Evolutionary conservation across 2,797 vertebrate species (phyloP), one percentile per base, ranked within the genome.

Genomic region (Phrynocephalus vlangalii): DNA sequence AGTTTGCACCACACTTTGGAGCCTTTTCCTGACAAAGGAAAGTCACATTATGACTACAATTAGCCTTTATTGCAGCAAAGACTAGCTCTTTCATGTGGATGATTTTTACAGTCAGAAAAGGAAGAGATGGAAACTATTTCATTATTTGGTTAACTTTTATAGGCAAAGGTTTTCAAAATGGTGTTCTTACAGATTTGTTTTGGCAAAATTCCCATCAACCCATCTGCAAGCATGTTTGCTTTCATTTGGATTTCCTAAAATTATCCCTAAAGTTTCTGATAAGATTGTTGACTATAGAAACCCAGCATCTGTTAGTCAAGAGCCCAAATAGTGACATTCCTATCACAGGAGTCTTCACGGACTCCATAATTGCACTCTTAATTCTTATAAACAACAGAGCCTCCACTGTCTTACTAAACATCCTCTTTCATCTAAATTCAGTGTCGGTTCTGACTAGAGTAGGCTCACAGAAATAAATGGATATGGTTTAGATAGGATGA

Each of bases 1-100:
- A 76, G 68, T 84, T 88, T 79, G 28, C 28, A 50, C 71, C 82
- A 84, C 38, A 80, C 13, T 66, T 22, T 73, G 20, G 60, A 70
- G 50, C 70, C 15, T 73, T 86, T 81, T 81, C 70, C 26, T 60
- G 66, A 77, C 83, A 85, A 85, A n/a, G 56, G 38, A 66, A 28
- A 16, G 28, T 26, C 50, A 79, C 77, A 79, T 79, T 70, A 11
- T 13, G 13, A 56, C 52, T 13, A 56, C 52, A 56, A 56, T 56
- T 13, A 73, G 52, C 22, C 28, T 80, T 80, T 80, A 86, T 73
- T 72, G 24, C 68, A n/a, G 18, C 52, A 30, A 9, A 86, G 70
- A 6, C 52, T 79, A 5, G 24, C n/a, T 28, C 68, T 56, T 83
- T 56, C n/a, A 38, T n/a, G 71, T 18, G n/a, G n/a, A 8, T 83